Evolutionary conservation across 1,140 invertebrate genomes (phyloP).

Genomic region (Bicyclus anynana): DNA sequence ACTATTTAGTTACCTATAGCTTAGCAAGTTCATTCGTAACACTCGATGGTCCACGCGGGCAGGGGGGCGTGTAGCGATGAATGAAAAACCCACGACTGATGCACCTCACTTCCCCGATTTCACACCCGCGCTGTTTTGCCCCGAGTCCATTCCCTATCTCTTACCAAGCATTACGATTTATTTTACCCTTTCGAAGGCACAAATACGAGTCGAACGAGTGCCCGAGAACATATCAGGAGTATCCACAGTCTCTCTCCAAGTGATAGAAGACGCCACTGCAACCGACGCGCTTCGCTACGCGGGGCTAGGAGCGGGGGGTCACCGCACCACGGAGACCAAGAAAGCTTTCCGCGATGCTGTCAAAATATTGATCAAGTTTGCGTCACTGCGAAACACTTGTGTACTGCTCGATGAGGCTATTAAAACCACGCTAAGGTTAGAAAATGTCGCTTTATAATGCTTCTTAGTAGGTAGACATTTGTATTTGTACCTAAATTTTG

Average conservation of each 20-base stretch:
- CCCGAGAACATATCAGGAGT: slow-evolving; percentile 67
- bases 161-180: no score
- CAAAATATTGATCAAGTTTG: slow-evolving; percentile 59
- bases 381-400: slow-evolving; percentile 62
- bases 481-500: no score
- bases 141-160: no score
- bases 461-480: no score
- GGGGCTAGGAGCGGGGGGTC: slow-evolving; percentile 61
- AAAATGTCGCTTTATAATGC: no score
- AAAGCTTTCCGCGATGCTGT: slow-evolving; percentile 60
- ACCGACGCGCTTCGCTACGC: slow-evolving; percentile 50
- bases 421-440: slow-evolving; percentile 56
- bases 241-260: slow-evolving; percentile 46
- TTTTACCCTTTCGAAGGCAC: slow-evolving; percentile 37
- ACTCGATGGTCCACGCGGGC: no score
- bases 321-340: slow-evolving; percentile 59
- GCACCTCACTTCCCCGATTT: no score
- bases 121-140: no score
- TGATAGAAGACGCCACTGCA: slow-evolving; percentile 43
- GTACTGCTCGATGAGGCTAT: slow-evolving; percentile 52
- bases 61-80: no score
- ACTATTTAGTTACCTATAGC: no score
- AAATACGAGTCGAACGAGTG: slow-evolving; percentile 55
- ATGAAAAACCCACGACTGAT: no score
- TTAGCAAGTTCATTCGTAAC: no score